These are phyloP conservation scores for Staurois parvus DNA, from an alignment of 2,797 vertebrate species.

Conservation along the genomic window DNA sequence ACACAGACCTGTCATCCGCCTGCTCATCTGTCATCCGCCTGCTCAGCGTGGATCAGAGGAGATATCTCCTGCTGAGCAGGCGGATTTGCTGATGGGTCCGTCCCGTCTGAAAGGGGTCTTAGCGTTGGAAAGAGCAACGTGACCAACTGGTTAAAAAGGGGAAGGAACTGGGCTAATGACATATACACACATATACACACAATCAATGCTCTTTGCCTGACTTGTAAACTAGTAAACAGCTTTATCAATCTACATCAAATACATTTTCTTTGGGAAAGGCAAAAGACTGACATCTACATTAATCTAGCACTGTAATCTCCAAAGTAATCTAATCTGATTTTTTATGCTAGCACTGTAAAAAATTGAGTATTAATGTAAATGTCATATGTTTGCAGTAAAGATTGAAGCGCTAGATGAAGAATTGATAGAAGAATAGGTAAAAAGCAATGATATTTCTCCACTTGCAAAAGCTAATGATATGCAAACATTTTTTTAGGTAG, in stretches of 20 bases:
- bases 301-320: background rate
- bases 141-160: background rate
- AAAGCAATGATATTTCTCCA: background rate
- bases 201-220: no score
- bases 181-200: no score
- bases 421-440: background rate
- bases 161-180: background rate
- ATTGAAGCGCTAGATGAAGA: background rate
- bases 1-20: no score
- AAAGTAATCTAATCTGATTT: background rate
- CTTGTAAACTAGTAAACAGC: background rate
- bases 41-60: no score
- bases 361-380: constrained; percentile 31
- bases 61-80: no score
- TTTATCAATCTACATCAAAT: background rate
- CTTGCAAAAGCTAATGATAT: background rate
- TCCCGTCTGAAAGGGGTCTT: no score
- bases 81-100: no score
- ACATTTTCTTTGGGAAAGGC: background rate
- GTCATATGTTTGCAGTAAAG: constrained; percentile 29
- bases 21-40: no score
- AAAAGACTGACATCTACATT: background rate
- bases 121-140: no score
- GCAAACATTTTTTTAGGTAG: constrained; percentile 41
- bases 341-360: background rate